These are phyloP conservation scores for Malurus splendens DNA, from an alignment of 2,797 vertebrate genomes.

Conservation along the genomic window DNA sequence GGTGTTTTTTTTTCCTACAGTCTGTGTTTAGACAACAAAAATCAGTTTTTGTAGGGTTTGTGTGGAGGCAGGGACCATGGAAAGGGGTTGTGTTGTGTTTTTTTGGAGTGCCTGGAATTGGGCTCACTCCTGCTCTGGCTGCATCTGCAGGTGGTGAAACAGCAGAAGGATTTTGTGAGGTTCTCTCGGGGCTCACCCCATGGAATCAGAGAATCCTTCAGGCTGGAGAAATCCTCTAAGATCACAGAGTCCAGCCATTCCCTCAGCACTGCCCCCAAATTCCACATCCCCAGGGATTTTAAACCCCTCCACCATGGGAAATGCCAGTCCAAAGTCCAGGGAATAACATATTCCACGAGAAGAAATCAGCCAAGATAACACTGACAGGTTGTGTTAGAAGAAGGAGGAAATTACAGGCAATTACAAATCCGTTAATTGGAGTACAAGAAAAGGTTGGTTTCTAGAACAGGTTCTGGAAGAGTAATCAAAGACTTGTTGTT, in stretches of 20 bases:
- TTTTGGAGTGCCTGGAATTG: background rate
- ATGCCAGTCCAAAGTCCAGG: background rate
- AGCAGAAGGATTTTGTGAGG: background rate
- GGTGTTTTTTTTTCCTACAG: too few species aligned
- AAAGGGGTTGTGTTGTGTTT: background rate
- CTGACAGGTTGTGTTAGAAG: background rate
- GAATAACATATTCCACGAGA: background rate
- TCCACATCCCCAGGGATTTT: background rate
- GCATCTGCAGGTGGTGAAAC: background rate
- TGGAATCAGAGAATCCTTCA: background rate
- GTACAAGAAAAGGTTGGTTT: background rate
- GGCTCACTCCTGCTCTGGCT: background rate
- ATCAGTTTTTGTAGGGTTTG: background rate
- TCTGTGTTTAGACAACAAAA: background rate
- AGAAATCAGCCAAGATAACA: background rate
- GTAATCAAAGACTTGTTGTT: background rate
- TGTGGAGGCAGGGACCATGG: background rate
- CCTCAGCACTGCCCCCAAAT: background rate
- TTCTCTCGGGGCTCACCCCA: fast-evolving
- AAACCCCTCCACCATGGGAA: fast-evolving
- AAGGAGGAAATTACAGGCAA: background rate
- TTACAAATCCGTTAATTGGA: background rate
- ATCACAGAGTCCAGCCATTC: background rate
- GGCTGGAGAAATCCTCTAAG: background rate
- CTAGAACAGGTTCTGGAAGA: background rate